Evolutionary conservation across 2,888 invertebrate species (phyloP).

Genomic region (Strigamia transsilvanica): DNA sequence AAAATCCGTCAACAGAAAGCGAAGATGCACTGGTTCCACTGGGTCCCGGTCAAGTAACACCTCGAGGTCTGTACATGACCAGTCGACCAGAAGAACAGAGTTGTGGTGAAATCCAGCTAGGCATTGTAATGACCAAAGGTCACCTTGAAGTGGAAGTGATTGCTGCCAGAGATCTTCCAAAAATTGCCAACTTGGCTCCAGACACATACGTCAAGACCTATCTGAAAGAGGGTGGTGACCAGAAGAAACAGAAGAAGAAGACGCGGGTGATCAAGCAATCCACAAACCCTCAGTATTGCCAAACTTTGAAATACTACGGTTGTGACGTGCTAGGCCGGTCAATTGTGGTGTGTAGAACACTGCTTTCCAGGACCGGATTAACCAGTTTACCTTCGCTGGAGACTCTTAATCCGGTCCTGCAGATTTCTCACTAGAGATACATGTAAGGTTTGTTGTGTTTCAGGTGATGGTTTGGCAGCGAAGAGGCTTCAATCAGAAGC

Average conservation of each 20-base stretch:
- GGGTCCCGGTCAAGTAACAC: slow-evolving; percentile 34
- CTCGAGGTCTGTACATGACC: background rate
- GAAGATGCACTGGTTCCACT: background rate
- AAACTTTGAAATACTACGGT: slow-evolving; percentile 81
- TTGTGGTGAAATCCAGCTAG: slow-evolving; percentile 82
- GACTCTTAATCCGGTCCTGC: no score
- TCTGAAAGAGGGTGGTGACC: slow-evolving; percentile 82
- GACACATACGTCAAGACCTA: slow-evolving; percentile 96
- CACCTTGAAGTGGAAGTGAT: slow-evolving; percentile 88
- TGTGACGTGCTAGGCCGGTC: slow-evolving; percentile 70
- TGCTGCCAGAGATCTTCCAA: slow-evolving; percentile 74
- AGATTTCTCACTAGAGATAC: no score
- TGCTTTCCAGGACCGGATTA: background rate
- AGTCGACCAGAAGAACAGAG: slow-evolving; percentile 3
- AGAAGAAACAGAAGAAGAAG: slow-evolving; percentile 90
- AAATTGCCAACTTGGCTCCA: slow-evolving; percentile 62
- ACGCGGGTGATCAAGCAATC: slow-evolving; percentile 83
- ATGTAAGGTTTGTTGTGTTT: slow-evolving; percentile 50
- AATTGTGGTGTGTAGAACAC: slow-evolving; percentile 70
- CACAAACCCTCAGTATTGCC: slow-evolving; percentile 84
- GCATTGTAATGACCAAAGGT: slow-evolving; percentile 88
- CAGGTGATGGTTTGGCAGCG: slow-evolving; percentile 88
- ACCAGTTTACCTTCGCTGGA: no score
- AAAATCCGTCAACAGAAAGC: background rate
- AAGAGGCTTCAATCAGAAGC: slow-evolving; percentile 85